Base-by-base conservation (phyloP, 2,888 invertebrate species). In the Trissolcus japonicus region DNA sequence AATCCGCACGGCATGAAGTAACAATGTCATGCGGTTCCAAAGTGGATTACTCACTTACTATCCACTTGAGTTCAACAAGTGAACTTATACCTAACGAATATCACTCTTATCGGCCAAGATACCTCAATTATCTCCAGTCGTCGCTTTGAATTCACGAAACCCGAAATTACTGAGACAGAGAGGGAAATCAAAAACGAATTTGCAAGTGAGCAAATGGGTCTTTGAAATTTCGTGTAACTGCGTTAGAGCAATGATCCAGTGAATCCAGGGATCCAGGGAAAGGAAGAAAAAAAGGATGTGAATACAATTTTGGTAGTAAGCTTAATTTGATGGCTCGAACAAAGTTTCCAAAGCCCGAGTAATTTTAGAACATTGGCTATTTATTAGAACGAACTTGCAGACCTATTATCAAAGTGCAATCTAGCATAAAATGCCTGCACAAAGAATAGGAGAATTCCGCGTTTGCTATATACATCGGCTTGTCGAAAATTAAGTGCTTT, bases 341-440 rank as follows among this genome's bases (percentile, higher is more conserved):
- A 43, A 57, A 46, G 63, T 40, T 62, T 21, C 46, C 21, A 50
- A 61, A 55, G 16, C 43, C 17, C 41, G 21, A 35, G 56, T 75
- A 68, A 75, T 63, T 75, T 69, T n/a, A 29, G 53, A 53, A 72
- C 51, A 57, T 41, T 25, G 19, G 62, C 53, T 77, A 77, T 77
- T 68, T 75, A 75, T 68, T 68, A 68, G 19, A 68, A 65, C 35
- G 13, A 62, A 67, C 60, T 68, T 54, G 35, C 21, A 60, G 51
- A 62, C 77, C 78, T 69, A 54, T 69, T 68, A 78, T 69, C 78
- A 74, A 68, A 66, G 29, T 61, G 74, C 71, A 78, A 74, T 74
- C 74, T 74, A 66, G 71, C 35, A 69, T 55, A 53, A 76, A 72
- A 67, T 57, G 16, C 13, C 17, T 7, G 51, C 63, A 63, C 16